Conservation (phyloP, 2,113 vertebrate genomes). For the Malaclemys terrapin region DNA sequence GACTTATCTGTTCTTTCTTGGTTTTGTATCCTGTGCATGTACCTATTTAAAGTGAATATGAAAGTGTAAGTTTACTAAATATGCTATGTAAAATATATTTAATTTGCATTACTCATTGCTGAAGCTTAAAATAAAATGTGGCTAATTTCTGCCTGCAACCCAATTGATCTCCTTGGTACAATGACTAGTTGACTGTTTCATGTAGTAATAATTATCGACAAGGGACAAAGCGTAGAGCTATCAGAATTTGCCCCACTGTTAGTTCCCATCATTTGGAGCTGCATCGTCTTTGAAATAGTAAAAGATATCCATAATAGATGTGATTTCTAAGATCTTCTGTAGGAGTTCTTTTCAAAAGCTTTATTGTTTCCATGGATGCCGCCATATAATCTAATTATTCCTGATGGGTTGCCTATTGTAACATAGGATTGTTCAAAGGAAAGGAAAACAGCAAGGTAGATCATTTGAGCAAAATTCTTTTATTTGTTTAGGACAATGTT, state of each 20-base stretch:
- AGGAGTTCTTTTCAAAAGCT: constrained; percentile 70
- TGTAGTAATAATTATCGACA: constrained; percentile 70
- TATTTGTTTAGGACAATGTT: constrained; percentile 78
- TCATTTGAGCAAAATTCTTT: constrained; percentile 76
- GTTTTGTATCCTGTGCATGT: not conserved
- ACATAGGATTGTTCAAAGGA: constrained; percentile 68
- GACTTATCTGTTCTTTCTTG: not conserved
- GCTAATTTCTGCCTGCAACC: not conserved
- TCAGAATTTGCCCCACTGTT: constrained; percentile 59
- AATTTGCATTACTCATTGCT: not conserved
- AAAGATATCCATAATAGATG: constrained; percentile 74
- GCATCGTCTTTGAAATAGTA: constrained; percentile 60
- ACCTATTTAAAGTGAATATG: not conserved
- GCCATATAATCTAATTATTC: constrained; percentile 79
- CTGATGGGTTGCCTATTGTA: constrained; percentile 75
- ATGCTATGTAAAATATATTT: not conserved
- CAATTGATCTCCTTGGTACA: not conserved
- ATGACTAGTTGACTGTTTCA: constrained; percentile 68
- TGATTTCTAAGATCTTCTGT: constrained; percentile 74
- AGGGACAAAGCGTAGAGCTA: constrained; percentile 50
- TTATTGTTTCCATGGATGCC: constrained; percentile 74
- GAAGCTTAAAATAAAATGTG: constrained; percentile 27
- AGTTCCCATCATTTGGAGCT: constrained; percentile 73
- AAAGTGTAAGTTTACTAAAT: not conserved
- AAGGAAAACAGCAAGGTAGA: constrained; percentile 77